Conservation (phyloP, 2,113 vertebrate genomes). For the Chloropsis hardwickii region DNA sequence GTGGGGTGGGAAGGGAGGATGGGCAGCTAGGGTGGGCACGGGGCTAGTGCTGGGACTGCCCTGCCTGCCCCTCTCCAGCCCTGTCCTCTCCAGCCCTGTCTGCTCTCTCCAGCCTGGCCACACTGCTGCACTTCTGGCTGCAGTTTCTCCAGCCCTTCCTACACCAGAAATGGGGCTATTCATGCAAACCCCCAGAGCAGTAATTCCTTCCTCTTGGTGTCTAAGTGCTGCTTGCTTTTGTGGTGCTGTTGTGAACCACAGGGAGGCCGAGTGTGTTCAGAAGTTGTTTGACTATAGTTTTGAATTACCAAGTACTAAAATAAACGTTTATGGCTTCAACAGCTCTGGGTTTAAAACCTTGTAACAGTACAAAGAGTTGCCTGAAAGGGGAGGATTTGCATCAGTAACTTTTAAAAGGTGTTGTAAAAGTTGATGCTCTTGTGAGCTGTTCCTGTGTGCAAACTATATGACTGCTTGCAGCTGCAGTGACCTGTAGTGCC, state of each 20-base stretch:
- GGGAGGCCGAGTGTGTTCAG: neutral
- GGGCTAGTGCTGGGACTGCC: rapidly evolving
- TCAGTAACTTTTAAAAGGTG: neutral
- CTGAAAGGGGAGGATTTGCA: neutral
- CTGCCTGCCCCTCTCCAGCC: neutral
- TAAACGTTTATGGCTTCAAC: neutral
- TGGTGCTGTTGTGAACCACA: neutral
- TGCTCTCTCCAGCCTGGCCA: neutral
- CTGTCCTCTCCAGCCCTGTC: neutral
- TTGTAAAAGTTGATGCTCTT: neutral
- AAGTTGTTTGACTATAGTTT: neutral
- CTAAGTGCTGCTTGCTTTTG: neutral
- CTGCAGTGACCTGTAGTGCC: neutral
- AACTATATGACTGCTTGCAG: neutral
- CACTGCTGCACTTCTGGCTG: neutral
- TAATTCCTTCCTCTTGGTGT: neutral
- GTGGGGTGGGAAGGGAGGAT: neutral
- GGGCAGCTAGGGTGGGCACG: no score
- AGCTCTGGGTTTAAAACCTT: neutral
- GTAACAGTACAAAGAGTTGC: neutral
- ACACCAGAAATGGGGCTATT: neutral
- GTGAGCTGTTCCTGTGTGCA: neutral
- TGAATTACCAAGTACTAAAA: neutral
- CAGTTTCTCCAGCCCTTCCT: neutral
- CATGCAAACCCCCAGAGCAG: neutral